Conservation (phyloP, 1,140 invertebrate genomes). For the Tetragonula clypearis region DNA sequence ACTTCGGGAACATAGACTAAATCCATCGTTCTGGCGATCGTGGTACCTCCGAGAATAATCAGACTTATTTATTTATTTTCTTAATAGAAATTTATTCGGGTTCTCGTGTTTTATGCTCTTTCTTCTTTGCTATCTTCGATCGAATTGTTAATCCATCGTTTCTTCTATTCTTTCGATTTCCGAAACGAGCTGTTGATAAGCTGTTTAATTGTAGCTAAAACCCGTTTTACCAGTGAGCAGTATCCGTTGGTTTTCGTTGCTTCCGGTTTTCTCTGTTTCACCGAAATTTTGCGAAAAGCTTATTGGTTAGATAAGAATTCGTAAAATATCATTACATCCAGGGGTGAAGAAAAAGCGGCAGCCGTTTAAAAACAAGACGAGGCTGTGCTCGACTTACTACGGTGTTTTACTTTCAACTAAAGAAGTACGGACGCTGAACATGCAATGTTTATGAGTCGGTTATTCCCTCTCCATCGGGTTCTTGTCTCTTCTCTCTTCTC, state of each 20-base stretch:
- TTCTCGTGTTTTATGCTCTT: neutral
- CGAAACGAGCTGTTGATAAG: neutral
- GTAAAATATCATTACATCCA: neutral
- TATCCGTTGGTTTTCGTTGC: neutral
- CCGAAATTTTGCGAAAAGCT: neutral
- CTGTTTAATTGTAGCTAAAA: constrained; percentile 7
- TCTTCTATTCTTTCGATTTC: neutral
- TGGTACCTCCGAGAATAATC: neutral
- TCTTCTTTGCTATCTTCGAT: neutral
- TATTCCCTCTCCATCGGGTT: constrained; percentile 38
- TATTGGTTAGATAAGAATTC: neutral
- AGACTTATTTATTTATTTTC: neutral
- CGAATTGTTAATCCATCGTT: neutral
- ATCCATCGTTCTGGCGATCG: constrained; percentile 68
- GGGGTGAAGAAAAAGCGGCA: no score
- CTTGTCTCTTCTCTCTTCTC: constrained; percentile 14
- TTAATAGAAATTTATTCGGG: neutral
- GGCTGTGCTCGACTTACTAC: constrained; percentile 26
- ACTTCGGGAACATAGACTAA: constrained; percentile 77
- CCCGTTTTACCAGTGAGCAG: neutral
- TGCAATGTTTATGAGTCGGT: constrained; percentile 67
- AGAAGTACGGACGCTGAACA: constrained; percentile 50
- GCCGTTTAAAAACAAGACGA: neutral
- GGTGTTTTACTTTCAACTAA: constrained; percentile 65
- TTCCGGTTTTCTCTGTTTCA: neutral